These are phyloP conservation scores for Monochamus alternatus DNA, from an alignment of 2,888 invertebrate species.

Conservation along the genomic window DNA sequence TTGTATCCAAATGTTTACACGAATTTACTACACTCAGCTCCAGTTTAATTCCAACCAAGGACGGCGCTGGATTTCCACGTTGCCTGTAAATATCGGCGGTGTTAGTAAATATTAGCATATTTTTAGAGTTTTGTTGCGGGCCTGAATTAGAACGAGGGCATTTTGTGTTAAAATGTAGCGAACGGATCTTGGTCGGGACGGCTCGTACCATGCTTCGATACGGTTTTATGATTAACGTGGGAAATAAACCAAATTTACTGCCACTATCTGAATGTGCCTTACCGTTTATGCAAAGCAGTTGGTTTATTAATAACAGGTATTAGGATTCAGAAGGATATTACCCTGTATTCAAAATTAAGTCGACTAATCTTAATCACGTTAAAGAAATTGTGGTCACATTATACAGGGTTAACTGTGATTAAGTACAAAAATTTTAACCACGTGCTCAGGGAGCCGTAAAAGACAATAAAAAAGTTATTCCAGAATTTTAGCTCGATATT, in stretches of 20 bases:
- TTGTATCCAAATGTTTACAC: slow-evolving; percentile 20
- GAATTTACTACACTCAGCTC: slow-evolving; percentile 19
- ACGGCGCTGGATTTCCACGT: slow-evolving; percentile 37
- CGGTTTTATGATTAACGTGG: slow-evolving; percentile 6
- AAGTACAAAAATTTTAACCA: no score
- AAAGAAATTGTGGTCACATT: no score
- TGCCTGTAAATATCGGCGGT: slow-evolving; percentile 42
- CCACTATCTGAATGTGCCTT: neutral
- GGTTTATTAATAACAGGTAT: neutral
- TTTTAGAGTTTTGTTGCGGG: slow-evolving; percentile 39
- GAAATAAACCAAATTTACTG: slow-evolving; percentile 4
- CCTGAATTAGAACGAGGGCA: slow-evolving; percentile 41
- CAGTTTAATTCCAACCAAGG: slow-evolving; percentile 32
- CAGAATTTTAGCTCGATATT: no score
- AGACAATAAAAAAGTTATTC: no score
- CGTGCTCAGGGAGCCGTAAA: no score
- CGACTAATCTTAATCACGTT: no score
- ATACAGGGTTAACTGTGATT: no score
- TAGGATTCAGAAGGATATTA: no score
- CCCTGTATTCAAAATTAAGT: no score
- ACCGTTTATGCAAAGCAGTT: neutral
- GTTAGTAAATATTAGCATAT: slow-evolving; percentile 48
- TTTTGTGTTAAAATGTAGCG: slow-evolving; percentile 21
- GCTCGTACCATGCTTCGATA: neutral
- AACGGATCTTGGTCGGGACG: neutral